Evolutionary conservation across 2,888 invertebrate species (phyloP), one percentile per base, ranked within the genome.

Genomic region (Drosophila multiciliata): DNA sequence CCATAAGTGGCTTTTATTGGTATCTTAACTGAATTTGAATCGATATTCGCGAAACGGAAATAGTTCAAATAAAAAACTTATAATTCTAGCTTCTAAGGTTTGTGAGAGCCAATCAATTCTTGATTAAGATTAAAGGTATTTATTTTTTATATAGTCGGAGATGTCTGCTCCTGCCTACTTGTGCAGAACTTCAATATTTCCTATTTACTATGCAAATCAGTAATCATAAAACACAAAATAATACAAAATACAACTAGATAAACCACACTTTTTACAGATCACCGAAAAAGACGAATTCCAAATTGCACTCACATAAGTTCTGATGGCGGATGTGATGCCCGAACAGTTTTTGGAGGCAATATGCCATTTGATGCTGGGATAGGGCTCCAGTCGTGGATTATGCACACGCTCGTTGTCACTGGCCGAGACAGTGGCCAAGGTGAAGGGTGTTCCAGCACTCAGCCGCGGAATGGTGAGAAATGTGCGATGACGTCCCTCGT

Each of bases 401-500:
- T 80, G 70, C 2, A 82, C 35, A 5, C 82, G 52, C 2, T 89
- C 82, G 36, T 81, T 82, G 29, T 91, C 89, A 17, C 79, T 74
- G 11, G 92, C 85, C 0, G 92, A 91, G 15, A 97, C 95, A 0
- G 94, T 95, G 15, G 96, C 96, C 32, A 97, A 91, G 0, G 96
- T 95, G 8, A 95, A 94, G 0, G 97, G 97, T 6, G 96, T 94
- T 0, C 97, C 97, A 15, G 93, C 92, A 83, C 95, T 95, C 83
- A 97, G 95, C 5, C 97, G 94, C 0, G 97, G 97, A 63, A 96
- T 94, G 0, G 97, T 95, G 0, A 97, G 93, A 89, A 97, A 97
- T 1, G 96, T 94, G 29, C 95, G 94, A 48, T 95, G 94, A 3
- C 91, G 91, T 12, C 88, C 89, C 80, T 83, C 75, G 78, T 92